Conservation (phyloP, 2,888 invertebrate species). For the Tipula confusa region DNA sequence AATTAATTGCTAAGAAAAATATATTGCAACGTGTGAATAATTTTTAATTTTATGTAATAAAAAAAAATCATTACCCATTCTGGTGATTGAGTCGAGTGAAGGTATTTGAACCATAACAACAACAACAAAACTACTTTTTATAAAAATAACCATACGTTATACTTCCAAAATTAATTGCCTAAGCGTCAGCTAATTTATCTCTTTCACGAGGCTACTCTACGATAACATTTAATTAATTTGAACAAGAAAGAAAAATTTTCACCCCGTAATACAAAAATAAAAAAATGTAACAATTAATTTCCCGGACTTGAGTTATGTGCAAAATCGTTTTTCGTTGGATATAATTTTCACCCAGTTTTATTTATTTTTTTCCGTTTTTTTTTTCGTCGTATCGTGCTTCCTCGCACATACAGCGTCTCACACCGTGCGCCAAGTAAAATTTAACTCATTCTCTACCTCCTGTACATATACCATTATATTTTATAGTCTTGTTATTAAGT, state of each 20-base stretch:
- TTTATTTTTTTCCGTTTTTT: not conserved
- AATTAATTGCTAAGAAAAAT: too few species aligned
- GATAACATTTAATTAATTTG: slow-evolving; percentile 16
- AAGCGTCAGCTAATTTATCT: not conserved
- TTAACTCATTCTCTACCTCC: not conserved
- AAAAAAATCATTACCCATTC: too few species aligned
- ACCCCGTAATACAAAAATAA: not conserved
- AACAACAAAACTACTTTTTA: not conserved
- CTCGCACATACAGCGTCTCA: not conserved
- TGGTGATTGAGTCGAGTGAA: not conserved
- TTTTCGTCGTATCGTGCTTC: not conserved
- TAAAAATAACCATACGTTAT: not conserved
- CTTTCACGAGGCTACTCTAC: not conserved
- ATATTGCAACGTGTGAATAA: too few species aligned
- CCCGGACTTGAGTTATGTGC: slow-evolving; percentile 16
- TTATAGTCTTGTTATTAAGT: slow-evolving; percentile 25
- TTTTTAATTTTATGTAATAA: too few species aligned
- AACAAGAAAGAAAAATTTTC: not conserved
- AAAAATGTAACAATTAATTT: slow-evolving; percentile 17
- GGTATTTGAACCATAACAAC: too few species aligned
- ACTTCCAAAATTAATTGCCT: not conserved
- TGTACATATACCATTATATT: slow-evolving; percentile 12
- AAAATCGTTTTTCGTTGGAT: not conserved
- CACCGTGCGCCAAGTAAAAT: not conserved
- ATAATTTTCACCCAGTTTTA: not conserved